Evolutionary conservation across 2,113 vertebrate species (phyloP).

Genomic region (Otolemur garnettii): DNA sequence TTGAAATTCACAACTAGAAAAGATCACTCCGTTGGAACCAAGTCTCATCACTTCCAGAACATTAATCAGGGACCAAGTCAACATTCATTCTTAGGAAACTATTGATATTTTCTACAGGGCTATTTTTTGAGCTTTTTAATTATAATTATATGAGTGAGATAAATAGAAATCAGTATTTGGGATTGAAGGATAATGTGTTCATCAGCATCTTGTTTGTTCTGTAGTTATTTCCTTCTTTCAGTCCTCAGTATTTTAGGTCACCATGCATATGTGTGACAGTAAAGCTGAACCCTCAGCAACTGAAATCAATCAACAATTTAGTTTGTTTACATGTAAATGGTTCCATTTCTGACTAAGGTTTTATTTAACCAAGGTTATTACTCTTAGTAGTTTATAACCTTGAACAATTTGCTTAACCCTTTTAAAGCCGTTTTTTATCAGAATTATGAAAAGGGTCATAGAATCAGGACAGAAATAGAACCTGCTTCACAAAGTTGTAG

Average conservation of each 20-base stretch:
- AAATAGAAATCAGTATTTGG: conserved; percentile 31
- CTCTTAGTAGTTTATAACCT: background rate
- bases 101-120: conserved; percentile 55
- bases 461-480: conserved; percentile 11
- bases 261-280: background rate
- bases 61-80: conserved; percentile 39
- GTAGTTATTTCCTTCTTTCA: conserved; percentile 18
- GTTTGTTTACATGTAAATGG: conserved; percentile 14
- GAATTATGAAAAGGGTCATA: conserved; percentile 30
- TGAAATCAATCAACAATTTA: conserved; percentile 47
- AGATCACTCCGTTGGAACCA: background rate
- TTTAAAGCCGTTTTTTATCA: conserved; percentile 46
- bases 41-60: conserved; percentile 38
- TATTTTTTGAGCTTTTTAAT: conserved; percentile 53
- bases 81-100: conserved; percentile 17
- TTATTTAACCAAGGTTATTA: conserved; percentile 45
- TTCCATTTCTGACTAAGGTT: conserved; percentile 39
- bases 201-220: conserved; percentile 45
- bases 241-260: conserved; percentile 41
- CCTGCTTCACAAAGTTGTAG: background rate
- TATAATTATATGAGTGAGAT: conserved; percentile 26
- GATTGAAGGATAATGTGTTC: background rate
- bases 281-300: background rate
- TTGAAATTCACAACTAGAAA: conserved; percentile 25
- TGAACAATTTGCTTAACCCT: conserved; percentile 37